Evolutionary conservation across 2,113 vertebrate genomes (phyloP).

Genomic region (Notiomystis cincta): DNA sequence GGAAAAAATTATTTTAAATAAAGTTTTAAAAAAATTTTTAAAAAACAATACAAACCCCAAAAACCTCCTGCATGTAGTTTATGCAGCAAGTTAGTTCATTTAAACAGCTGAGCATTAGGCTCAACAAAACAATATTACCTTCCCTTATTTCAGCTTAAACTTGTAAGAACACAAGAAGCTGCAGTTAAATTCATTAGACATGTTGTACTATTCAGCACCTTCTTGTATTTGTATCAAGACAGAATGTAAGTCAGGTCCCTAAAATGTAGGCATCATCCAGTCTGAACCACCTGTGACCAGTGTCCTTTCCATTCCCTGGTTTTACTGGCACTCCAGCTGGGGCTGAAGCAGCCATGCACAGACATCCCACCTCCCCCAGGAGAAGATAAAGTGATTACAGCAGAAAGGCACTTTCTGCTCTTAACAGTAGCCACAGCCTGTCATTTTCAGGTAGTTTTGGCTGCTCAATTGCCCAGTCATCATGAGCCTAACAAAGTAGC

Average conservation of each 20-base stretch:
- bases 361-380: not conserved
- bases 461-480: not conserved
- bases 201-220: fast-evolving
- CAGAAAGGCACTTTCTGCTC: not conserved
- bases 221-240: not conserved
- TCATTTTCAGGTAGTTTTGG: not conserved
- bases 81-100: not conserved
- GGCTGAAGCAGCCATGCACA: not conserved
- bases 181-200: not conserved
- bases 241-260: not conserved
- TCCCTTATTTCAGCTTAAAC: not conserved
- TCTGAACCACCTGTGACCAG: not conserved
- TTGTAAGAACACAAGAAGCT: not conserved
- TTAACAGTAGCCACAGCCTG: no score
- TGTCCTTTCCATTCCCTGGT: not conserved
- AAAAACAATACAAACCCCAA: not conserved
- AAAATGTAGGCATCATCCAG: not conserved
- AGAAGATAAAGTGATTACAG: not conserved
- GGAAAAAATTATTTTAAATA: not conserved
- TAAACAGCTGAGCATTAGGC: not conserved
- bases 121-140: not conserved
- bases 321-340: not conserved
- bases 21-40: not conserved
- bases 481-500: not conserved
- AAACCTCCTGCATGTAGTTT: not conserved